These are phyloP conservation scores for Drosophila silvestris DNA, from an alignment of 2,888 invertebrate genomes.

Conservation along the genomic window DNA sequence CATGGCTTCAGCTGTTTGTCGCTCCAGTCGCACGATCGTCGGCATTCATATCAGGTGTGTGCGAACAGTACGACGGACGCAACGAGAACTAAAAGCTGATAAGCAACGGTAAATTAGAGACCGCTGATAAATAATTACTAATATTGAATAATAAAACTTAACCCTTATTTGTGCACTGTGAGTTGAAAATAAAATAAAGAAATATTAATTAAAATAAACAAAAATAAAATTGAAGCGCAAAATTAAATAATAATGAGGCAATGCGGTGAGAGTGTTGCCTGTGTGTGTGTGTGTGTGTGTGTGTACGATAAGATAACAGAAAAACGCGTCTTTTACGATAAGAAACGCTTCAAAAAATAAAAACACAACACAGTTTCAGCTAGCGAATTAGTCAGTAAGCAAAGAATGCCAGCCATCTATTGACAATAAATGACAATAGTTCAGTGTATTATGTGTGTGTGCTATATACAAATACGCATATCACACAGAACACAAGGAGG, in stretches of 20 bases:
- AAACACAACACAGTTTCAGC: constrained; percentile 8
- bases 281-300: background rate
- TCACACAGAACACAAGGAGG: background rate
- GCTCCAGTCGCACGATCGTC: constrained; percentile 64
- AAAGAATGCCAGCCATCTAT: constrained; percentile 1
- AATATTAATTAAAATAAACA: background rate
- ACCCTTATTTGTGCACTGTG: background rate
- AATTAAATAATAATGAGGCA: background rate
- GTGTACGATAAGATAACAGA: background rate
- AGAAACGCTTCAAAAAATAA: constrained; percentile 4
- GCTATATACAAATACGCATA: constrained; percentile 16
- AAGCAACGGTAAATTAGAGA: constrained; percentile 57
- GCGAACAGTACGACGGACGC: constrained; percentile 4
- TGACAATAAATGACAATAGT: background rate
- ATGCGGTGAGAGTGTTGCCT: background rate
- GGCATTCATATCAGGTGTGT: constrained; percentile 66
- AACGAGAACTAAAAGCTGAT: constrained; percentile 35
- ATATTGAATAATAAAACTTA: background rate
- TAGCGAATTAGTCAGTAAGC: constrained; percentile 40
- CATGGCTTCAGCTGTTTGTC: constrained; percentile 15
- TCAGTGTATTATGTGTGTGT: background rate
- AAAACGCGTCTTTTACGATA: background rate
- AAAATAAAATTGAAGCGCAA: background rate
- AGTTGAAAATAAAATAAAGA: background rate
- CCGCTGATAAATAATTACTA: background rate